A percentile compares a stretch with the other conserved stretches of the same genome.
These are phyloP conservation scores for Rhamnusium bicolor DNA, from an alignment of 2,888 invertebrate genomes.

Conservation along the genomic window DNA sequence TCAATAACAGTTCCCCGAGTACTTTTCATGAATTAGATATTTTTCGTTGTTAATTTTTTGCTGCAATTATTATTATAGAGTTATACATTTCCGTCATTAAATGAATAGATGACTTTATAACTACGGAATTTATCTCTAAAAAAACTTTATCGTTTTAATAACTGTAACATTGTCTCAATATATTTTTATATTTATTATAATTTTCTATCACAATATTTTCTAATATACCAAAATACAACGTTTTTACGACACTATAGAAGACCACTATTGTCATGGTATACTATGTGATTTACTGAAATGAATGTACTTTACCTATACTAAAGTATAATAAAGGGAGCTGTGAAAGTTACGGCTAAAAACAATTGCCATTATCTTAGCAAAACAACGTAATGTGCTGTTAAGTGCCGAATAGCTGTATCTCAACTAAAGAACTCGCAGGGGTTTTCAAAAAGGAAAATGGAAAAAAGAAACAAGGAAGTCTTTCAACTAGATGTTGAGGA, in stretches of 20 bases:
- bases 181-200: neutral
- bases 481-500: constrained; percentile 27
- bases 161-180: no score
- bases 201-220: neutral
- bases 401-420: constrained; percentile 42
- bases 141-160: no score
- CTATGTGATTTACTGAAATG: constrained; percentile 32
- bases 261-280: neutral
- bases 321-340: constrained; percentile 39
- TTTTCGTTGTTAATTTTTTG: no score
- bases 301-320: constrained; percentile 36
- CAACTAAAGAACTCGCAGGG: constrained; percentile 19
- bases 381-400: constrained; percentile 52
- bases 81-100: no score
- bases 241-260: neutral
- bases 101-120: no score
- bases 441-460: constrained; percentile 17
- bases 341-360: constrained; percentile 47
- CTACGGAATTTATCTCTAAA: no score
- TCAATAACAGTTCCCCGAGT: no score
- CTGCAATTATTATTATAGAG: no score
- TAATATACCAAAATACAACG: neutral
- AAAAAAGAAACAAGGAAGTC: constrained; percentile 31
- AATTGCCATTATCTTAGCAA: constrained; percentile 50
- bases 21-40: no score